These are phyloP conservation scores for Alca torda DNA, from an alignment of 2,797 vertebrate species.

Conservation along the genomic window DNA sequence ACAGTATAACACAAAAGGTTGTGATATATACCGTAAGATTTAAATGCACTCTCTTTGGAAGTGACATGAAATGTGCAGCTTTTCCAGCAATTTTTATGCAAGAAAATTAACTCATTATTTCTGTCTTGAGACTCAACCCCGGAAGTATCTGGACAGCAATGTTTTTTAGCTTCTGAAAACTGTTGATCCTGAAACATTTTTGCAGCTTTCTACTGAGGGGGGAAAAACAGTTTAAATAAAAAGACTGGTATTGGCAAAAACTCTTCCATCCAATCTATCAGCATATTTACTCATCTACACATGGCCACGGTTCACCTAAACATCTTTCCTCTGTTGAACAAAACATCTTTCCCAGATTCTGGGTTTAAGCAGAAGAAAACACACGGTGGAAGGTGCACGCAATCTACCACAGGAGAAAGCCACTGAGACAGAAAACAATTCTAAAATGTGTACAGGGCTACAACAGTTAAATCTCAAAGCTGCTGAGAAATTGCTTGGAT, in stretches of 20 bases:
- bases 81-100: conserved; percentile 25
- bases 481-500: conserved; percentile 63
- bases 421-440: conserved; percentile 33
- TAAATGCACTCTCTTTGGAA: conserved; percentile 21
- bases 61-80: conserved; percentile 9
- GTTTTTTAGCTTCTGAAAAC: neutral
- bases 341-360: neutral
- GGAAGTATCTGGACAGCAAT: neutral
- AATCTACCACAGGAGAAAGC: neutral
- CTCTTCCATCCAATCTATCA: neutral
- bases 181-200: neutral
- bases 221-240: neutral
- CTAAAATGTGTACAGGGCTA: conserved; percentile 47
- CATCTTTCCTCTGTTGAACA: neutral
- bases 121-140: neutral
- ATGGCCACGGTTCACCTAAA: neutral
- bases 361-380: conserved; percentile 15
- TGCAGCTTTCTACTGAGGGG: neutral
- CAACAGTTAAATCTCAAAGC: conserved; percentile 68
- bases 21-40: conserved; percentile 43
- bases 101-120: conserved; percentile 56
- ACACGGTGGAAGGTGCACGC: neutral
- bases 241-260: neutral
- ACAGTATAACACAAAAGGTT: conserved; percentile 25
- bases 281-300: neutral